Evolutionary conservation across 2,113 vertebrate species (phyloP).

Genomic region (Hippolais icterina): DNA sequence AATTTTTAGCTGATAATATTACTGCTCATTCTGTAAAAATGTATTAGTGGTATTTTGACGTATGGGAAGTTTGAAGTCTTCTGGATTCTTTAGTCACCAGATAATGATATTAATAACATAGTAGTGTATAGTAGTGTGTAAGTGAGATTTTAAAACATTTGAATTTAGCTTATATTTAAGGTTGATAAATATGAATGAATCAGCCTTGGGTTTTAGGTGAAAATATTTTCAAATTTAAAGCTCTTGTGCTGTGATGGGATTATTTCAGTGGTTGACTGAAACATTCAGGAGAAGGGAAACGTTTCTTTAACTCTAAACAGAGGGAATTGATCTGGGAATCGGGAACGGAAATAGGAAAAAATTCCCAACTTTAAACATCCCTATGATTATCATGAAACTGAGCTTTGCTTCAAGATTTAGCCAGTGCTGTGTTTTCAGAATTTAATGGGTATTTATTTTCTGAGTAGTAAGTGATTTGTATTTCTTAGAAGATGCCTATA

Average conservation of each 20-base stretch:
- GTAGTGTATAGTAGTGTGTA: background rate
- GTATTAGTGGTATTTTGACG: background rate
- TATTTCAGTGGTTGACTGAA: conserved; percentile 34
- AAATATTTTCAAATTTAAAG: conserved; percentile 34
- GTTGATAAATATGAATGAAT: background rate
- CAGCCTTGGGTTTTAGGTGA: background rate
- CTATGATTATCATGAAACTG: conserved; percentile 13
- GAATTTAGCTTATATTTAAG: background rate
- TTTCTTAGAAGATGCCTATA: conserved; percentile 33
- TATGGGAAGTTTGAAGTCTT: background rate
- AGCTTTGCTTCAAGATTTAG: conserved; percentile 22
- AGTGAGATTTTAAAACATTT: background rate
- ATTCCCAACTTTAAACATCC: background rate
- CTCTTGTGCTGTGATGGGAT: background rate
- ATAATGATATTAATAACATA: background rate
- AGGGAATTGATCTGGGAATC: conserved; percentile 17
- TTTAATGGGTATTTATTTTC: conserved; percentile 52
- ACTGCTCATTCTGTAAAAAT: background rate
- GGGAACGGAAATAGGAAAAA: background rate
- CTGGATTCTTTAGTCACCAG: background rate
- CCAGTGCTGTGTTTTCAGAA: background rate
- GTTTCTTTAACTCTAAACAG: conserved; percentile 49
- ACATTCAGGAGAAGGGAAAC: conserved; percentile 12
- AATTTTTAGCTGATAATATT: too few relatives aligned
- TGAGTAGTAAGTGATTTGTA: conserved; percentile 23